These are phyloP conservation scores for Leptinotarsa peninsularis DNA, from an alignment of 2,888 invertebrate species.

Conservation along the genomic window DNA sequence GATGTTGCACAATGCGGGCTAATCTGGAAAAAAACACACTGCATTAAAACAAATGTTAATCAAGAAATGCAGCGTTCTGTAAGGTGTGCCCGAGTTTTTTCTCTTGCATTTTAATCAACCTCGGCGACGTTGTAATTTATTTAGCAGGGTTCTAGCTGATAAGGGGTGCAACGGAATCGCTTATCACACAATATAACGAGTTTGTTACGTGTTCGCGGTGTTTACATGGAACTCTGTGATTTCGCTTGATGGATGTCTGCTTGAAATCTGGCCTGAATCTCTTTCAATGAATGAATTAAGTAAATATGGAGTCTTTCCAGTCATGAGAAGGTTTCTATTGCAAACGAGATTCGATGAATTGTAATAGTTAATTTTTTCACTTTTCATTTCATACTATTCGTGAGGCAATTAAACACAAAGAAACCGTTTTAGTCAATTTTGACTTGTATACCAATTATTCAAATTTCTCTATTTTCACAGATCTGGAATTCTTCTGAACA, in stretches of 20 bases:
- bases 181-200: conserved; percentile 45
- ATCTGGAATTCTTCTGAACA: no score
- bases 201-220: conserved; percentile 40
- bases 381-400: no score
- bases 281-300: conserved; percentile 30
- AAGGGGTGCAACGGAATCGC: conserved; percentile 36
- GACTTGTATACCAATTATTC: no score
- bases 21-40: conserved; percentile 27
- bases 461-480: no score
- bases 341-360: background rate
- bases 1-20: conserved; percentile 7
- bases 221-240: conserved; percentile 40
- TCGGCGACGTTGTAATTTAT: conserved; percentile 36
- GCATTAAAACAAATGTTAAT: conserved; percentile 34
- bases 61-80: conserved; percentile 35
- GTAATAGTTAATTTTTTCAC: no score
- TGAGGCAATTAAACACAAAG: no score
- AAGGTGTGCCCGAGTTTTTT: conserved; percentile 39
- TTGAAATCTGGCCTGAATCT: conserved; percentile 38
- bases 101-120: conserved; percentile 45
- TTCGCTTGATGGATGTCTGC: conserved; percentile 37
- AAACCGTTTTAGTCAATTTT: no score
- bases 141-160: conserved; percentile 30
- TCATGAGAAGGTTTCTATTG: background rate
- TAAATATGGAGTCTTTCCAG: conserved; percentile 19